These are phyloP conservation scores for Noctua janthe DNA, from an alignment of 2,888 invertebrate genomes.

Conservation along the genomic window DNA sequence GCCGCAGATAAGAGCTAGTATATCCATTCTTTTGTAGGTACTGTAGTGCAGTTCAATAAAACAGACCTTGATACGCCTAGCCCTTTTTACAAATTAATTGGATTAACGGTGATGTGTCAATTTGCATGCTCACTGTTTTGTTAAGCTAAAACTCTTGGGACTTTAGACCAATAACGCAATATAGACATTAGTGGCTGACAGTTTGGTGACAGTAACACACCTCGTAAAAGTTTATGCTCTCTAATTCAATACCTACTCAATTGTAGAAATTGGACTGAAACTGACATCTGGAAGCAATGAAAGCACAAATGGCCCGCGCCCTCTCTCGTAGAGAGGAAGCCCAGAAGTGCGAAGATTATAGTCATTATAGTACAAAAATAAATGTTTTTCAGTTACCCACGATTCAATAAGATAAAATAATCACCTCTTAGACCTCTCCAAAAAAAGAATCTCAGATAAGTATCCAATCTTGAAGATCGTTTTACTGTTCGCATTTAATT, in stretches of 20 bases:
- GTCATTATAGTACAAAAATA: neutral
- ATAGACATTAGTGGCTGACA: constrained; percentile 21
- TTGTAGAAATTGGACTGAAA: neutral
- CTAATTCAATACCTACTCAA: neutral
- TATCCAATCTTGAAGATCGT: constrained; percentile 5
- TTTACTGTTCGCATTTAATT: constrained; percentile 5
- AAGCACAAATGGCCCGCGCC: neutral
- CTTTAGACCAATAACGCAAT: constrained; percentile 19
- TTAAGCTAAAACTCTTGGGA: constrained; percentile 22
- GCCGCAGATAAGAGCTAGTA: neutral
- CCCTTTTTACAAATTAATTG: constrained; percentile 34
- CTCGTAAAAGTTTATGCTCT: neutral
- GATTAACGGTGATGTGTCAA: constrained; percentile 4
- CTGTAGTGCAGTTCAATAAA: neutral
- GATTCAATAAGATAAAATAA: constrained; percentile 3
- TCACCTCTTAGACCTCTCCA: neutral
- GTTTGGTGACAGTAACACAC: too few species aligned
- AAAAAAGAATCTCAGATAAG: constrained; percentile 1
- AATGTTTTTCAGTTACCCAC: neutral
- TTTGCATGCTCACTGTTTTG: constrained; percentile 1
- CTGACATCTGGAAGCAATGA: neutral
- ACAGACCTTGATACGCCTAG: constrained; percentile 8
- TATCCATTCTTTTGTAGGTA: neutral
- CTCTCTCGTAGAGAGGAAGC: neutral
- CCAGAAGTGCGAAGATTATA: neutral